Conservation (phyloP, 1,140 invertebrate species). For the Linepithema humile region DNA sequence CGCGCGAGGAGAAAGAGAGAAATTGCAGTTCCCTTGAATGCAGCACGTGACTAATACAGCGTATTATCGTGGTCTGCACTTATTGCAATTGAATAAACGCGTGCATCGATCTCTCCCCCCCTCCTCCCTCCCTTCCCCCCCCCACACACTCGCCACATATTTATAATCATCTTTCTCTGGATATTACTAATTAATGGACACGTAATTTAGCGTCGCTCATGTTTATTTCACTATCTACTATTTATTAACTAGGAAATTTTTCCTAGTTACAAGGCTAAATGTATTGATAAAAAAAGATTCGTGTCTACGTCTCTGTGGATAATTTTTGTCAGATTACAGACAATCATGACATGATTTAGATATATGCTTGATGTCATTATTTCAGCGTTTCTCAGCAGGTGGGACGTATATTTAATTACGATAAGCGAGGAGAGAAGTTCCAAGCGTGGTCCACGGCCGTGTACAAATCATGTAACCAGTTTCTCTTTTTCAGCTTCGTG, state of each 20-base stretch:
- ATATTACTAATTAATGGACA: not conserved
- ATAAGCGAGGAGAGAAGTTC: constrained; percentile 21
- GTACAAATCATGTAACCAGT: constrained; percentile 36
- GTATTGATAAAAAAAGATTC: not conserved
- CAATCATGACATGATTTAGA: not conserved
- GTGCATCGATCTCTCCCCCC: not conserved
- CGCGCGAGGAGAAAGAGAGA: constrained; percentile 45
- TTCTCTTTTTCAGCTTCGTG: constrained; percentile 31
- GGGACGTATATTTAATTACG: constrained; percentile 13
- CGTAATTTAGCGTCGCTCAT: not conserved
- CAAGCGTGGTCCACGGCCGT: not conserved
- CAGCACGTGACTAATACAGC: constrained; percentile 46
- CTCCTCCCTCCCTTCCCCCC: not conserved
- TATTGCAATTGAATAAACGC: constrained; percentile 1
- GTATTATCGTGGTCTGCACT: constrained; percentile 27
- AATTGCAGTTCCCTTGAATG: constrained; percentile 54
- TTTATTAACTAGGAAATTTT: too few species aligned
- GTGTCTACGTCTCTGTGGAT: not conserved
- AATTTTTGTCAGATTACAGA: not conserved
- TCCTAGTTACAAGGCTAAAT: too few species aligned
- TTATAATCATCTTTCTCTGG: not conserved
- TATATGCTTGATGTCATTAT: constrained; percentile 11
- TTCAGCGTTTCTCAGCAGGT: not conserved
- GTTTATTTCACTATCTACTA: not conserved
- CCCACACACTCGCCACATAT: not conserved